Conservation (phyloP, 2,888 invertebrate species). For the Campaea margaritaria region DNA sequence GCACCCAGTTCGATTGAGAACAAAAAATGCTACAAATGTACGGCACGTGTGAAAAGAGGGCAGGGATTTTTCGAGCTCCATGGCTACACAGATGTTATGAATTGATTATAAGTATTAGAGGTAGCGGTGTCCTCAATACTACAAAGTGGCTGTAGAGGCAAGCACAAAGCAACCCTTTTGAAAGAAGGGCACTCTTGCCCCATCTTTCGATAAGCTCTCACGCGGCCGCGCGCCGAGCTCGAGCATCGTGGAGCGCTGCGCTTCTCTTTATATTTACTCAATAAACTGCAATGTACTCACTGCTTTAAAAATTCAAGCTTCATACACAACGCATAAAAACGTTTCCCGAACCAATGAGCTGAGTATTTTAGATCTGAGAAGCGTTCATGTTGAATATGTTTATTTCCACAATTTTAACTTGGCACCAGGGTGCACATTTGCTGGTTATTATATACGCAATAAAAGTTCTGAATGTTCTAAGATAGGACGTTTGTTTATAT, state of each 20-base stretch:
- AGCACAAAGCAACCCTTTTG: slow-evolving; percentile 76
- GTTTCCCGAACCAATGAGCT: slow-evolving; percentile 21
- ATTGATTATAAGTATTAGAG: slow-evolving; percentile 19
- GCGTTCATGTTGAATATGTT: slow-evolving; percentile 7
- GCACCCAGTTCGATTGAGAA: too few species aligned
- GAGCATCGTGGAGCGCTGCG: slow-evolving; percentile 38
- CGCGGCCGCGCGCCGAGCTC: slow-evolving; percentile 39
- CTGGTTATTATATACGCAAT: slow-evolving; percentile 10
- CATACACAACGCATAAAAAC: slow-evolving; percentile 20
- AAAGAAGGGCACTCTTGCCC: slow-evolving; percentile 70
- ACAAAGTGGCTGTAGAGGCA: slow-evolving; percentile 69
- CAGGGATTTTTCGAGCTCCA: too few species aligned
- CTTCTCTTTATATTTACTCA: slow-evolving; percentile 57
- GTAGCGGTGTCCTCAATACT: slow-evolving; percentile 53
- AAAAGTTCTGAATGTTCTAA: slow-evolving; percentile 12
- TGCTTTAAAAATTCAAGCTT: slow-evolving; percentile 45
- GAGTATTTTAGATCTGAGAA: slow-evolving; percentile 1
- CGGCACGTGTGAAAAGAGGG: too few species aligned
- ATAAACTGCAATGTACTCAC: slow-evolving; percentile 52
- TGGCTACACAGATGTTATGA: not conserved
- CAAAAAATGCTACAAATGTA: too few species aligned
- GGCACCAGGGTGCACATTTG: slow-evolving; percentile 12
- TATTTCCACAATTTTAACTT: slow-evolving; percentile 24
- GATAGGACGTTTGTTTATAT: slow-evolving; percentile 19
- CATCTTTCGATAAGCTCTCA: slow-evolving; percentile 74